Conservation (phyloP, 92 coral and sea anemone species). For the Anthopleura xanthogrammica region DNA sequence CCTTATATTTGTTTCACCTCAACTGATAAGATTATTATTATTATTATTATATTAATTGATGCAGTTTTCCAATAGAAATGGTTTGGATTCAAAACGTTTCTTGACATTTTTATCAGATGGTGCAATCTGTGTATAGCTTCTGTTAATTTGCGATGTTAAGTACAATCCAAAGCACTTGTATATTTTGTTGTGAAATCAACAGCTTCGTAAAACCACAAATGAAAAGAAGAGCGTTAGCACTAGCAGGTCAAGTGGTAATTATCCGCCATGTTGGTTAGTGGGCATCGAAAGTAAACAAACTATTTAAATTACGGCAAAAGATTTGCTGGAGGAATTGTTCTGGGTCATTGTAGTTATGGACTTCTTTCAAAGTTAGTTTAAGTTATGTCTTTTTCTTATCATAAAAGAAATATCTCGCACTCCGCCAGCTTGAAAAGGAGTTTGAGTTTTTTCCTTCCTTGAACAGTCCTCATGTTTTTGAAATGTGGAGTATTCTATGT, state of each 20-base stretch:
- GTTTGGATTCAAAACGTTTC: conserved; percentile 5
- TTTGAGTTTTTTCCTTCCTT: too few species aligned
- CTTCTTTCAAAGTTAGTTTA: too few species aligned
- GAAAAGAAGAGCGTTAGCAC: neutral
- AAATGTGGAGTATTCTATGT: too few species aligned
- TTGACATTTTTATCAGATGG: conserved; percentile 19
- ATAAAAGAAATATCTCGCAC: too few species aligned
- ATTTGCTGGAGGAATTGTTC: too few species aligned
- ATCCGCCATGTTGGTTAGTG: neutral
- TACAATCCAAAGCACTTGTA: neutral
- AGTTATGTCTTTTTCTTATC: too few species aligned
- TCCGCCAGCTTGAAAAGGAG: too few species aligned
- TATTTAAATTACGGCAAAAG: too few species aligned
- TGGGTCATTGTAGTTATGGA: too few species aligned
- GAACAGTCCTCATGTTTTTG: too few species aligned
- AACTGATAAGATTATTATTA: neutral
- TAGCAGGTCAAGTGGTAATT: neutral
- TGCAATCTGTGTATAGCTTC: conserved; percentile 12
- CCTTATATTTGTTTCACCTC: neutral
- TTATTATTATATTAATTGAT: neutral
- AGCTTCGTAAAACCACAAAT: neutral
- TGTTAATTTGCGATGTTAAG: neutral
- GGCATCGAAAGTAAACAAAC: too few species aligned
- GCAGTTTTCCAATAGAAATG: neutral
- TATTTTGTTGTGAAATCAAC: neutral